Evolutionary conservation across 2,888 invertebrate species (phyloP).

Genomic region (Orgyia antiqua): DNA sequence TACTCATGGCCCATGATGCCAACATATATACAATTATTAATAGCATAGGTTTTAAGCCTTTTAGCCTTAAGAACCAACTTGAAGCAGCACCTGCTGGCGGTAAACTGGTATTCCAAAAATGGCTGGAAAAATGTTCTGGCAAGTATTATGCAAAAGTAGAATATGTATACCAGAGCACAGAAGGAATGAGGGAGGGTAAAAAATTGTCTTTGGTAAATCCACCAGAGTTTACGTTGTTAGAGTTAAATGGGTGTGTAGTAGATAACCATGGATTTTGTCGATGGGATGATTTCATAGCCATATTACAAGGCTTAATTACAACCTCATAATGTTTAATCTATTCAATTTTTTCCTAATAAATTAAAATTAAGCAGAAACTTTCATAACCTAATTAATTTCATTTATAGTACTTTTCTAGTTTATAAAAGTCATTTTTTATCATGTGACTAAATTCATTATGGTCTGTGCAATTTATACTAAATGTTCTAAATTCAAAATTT

Average conservation of each 20-base stretch:
- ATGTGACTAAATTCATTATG: too few species aligned
- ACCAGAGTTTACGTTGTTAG: slow-evolving; percentile 40
- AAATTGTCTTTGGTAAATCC: slow-evolving; percentile 40
- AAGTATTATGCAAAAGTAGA: slow-evolving; percentile 44
- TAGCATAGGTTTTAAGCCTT: slow-evolving; percentile 43
- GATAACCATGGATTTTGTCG: slow-evolving; percentile 47
- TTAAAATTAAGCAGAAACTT: too few species aligned
- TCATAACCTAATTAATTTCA: too few species aligned
- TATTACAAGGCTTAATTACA: slow-evolving; percentile 15
- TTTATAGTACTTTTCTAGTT: too few species aligned
- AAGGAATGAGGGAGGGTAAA: slow-evolving; percentile 45
- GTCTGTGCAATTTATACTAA: too few species aligned
- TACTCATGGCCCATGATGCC: slow-evolving; percentile 65
- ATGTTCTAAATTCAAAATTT: too few species aligned
- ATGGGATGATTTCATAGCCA: slow-evolving; percentile 46
- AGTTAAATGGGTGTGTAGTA: slow-evolving; percentile 41
- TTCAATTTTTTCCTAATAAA: neutral
- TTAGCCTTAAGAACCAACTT: slow-evolving; percentile 39
- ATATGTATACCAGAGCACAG: slow-evolving; percentile 53
- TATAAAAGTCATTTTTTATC: too few species aligned
- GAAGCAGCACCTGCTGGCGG: slow-evolving; percentile 55
- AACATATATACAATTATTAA: slow-evolving; percentile 55
- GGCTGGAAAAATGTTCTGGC: slow-evolving; percentile 32
- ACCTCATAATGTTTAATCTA: too few species aligned
- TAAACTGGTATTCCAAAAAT: slow-evolving; percentile 62